Base-by-base conservation (phyloP, 2,888 invertebrate genomes). In the Hypselothyrea guttata region DNA sequence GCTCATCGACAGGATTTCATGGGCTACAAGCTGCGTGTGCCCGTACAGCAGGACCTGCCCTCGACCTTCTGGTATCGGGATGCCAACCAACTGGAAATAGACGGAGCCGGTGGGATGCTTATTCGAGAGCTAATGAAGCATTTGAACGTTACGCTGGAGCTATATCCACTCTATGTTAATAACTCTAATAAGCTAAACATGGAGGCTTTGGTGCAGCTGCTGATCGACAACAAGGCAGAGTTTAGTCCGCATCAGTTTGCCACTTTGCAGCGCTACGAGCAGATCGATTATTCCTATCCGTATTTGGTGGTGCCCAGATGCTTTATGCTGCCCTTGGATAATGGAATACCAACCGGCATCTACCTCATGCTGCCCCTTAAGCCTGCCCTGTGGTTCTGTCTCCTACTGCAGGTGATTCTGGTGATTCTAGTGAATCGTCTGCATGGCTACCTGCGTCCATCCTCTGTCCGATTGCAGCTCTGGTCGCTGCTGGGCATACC, bases 211-310 rank as follows among this genome's bases (percentile, higher is more conserved):
- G 30, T 55, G 4, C n/a, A 62, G 5, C 28, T 75, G 2, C 28
- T 82, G 8, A 42, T 42, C 1, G 33, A 60, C 0, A 28, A 64
- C n/a, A 27, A 8, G 1, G 47, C 37, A 0, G 82, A 82, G 31
- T 31, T 82, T 2, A 83, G 83, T 48, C 83, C 85, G 1, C 85
- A 82, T 37, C 58, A 75, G 38, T 65, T 52, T 31, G 72, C 74
- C 15, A 82, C 79, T 0, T 12, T 82, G 40, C 56, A 67, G 0
- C 35, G 33, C 0, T 52, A 41, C 22, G 4, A 0, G 0, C 1
- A 16, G 1, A 63, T 84, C 18, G 84, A 84, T 18, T 83, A 81
- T 46, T 75, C 82, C 4, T 83, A 83, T 54, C 81, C 82, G 1
- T 63, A 41, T n/a, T 27, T 34, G 7, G 41, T 81, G 13, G 48